phyloP scores from a whole-genome alignment of 2,797 vertebrate genomes.

The Rhinatrema bivittatum region DNA sequence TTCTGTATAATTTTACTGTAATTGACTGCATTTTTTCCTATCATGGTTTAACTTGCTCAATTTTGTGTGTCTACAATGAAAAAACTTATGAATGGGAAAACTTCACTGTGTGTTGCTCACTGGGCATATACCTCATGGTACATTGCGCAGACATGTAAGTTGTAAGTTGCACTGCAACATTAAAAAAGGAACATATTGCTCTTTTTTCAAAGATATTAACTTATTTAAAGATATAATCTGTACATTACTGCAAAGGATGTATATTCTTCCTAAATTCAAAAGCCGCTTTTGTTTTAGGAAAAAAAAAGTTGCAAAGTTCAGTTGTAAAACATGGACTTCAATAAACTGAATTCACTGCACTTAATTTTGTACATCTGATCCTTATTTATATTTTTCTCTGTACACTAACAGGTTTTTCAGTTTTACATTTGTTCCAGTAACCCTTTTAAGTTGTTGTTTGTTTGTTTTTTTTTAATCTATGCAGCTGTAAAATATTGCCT shows the following conservation, averaged over 20 bases:
- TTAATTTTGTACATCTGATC: slow-evolving; percentile 27
- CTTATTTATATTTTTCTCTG: too few species aligned
- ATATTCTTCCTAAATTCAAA: slow-evolving; percentile 82
- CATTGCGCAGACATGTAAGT: slow-evolving; percentile 88
- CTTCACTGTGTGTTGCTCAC: slow-evolving; percentile 85
- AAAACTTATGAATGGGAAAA: slow-evolving; percentile 70
- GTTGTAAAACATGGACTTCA: slow-evolving; percentile 76
- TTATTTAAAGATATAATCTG: slow-evolving; percentile 72
- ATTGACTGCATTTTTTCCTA: slow-evolving; percentile 44
- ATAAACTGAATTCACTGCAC: slow-evolving; percentile 86
- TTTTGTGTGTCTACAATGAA: slow-evolving; percentile 69
- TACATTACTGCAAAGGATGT: slow-evolving; percentile 81
- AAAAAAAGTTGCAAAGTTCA: slow-evolving; percentile 46
- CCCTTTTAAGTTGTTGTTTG: too few species aligned
- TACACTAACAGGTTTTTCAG: too few species aligned
- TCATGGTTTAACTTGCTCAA: slow-evolving; percentile 66
- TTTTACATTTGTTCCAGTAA: too few species aligned
- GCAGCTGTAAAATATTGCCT: too few species aligned
- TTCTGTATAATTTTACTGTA: slow-evolving; percentile 41
- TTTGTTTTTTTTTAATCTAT: too few species aligned
- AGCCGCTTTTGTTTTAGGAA: slow-evolving; percentile 76
- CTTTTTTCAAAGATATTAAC: slow-evolving; percentile 87
- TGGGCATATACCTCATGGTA: slow-evolving; percentile 85
- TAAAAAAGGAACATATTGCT: slow-evolving; percentile 93
- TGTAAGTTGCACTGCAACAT: slow-evolving; percentile 95